phyloP scores from a whole-genome alignment of 2,888 invertebrate species.

The Drosophila kambysellisi region DNA sequence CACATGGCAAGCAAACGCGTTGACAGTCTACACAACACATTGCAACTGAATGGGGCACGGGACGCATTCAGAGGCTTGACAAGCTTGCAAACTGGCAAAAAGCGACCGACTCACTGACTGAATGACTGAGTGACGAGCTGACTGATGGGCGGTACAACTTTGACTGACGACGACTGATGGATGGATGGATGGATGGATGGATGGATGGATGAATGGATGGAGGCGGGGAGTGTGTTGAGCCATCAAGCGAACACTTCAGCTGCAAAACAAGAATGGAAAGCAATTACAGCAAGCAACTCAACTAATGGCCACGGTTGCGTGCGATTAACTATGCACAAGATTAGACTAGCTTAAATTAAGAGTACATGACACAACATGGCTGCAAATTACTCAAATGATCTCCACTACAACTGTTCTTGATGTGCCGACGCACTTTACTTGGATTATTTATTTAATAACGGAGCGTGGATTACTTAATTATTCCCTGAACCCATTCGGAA shows the following conservation, averaged over 20 bases:
- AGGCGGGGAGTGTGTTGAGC: conserved; percentile 41
- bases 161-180: conserved; percentile 41
- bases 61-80: conserved; percentile 59
- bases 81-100: conserved; percentile 45
- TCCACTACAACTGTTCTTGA: background rate
- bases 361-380: conserved; percentile 16
- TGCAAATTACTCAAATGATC: background rate
- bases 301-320: conserved; percentile 20
- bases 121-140: conserved; percentile 32
- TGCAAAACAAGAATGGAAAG: conserved; percentile 32
- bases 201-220: too few relatives aligned
- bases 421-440: background rate
- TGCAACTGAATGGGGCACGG: conserved; percentile 34
- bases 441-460: background rate
- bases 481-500: background rate
- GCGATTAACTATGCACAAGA: conserved; percentile 24
- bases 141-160: conserved; percentile 47
- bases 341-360: conserved; percentile 21
- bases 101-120: conserved; percentile 24
- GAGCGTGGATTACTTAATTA: background rate
- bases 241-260: conserved; percentile 45
- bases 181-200: conserved; percentile 20
- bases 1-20: conserved; percentile 46
- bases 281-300: conserved; percentile 41
- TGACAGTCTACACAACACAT: conserved; percentile 66